phyloP scores from a whole-genome alignment of 2,797 vertebrate genomes.

The Ibycter americanus region DNA sequence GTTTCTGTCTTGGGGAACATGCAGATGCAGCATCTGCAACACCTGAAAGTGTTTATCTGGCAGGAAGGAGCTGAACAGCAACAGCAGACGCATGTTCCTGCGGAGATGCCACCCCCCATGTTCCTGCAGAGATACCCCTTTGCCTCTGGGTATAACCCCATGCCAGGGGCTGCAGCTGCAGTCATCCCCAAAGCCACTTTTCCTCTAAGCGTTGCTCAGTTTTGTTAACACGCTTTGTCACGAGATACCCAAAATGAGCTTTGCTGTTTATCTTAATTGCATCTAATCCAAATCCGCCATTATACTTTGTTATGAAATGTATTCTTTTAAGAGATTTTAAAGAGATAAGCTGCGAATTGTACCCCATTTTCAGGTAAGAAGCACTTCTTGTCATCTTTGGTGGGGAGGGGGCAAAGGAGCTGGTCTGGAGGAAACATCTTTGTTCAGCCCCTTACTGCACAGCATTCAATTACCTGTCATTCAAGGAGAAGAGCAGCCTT shows the following conservation, averaged over 20 bases:
- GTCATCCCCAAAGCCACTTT: accelerated
- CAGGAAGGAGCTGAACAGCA: background rate
- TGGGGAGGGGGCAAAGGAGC: background rate
- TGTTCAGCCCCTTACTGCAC: background rate
- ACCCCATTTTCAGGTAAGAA: background rate
- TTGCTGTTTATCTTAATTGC: background rate
- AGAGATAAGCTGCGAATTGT: background rate
- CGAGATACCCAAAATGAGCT: accelerated
- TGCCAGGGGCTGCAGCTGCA: background rate
- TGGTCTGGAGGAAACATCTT: background rate
- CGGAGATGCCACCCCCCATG: background rate
- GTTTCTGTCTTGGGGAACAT: background rate
- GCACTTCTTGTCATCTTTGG: background rate
- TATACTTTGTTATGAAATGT: background rate
- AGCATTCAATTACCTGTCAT: background rate
- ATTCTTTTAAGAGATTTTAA: background rate
- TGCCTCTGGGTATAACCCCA: accelerated
- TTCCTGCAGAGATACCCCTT: background rate
- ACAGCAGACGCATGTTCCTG: background rate
- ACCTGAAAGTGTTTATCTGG: background rate
- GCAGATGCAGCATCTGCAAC: background rate
- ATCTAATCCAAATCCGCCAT: background rate
- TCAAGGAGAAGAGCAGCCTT: background rate
- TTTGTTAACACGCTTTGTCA: accelerated
- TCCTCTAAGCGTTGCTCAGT: accelerated